Conservation (phyloP, 2,888 invertebrate genomes). For the Polyommatus icarus region DNA sequence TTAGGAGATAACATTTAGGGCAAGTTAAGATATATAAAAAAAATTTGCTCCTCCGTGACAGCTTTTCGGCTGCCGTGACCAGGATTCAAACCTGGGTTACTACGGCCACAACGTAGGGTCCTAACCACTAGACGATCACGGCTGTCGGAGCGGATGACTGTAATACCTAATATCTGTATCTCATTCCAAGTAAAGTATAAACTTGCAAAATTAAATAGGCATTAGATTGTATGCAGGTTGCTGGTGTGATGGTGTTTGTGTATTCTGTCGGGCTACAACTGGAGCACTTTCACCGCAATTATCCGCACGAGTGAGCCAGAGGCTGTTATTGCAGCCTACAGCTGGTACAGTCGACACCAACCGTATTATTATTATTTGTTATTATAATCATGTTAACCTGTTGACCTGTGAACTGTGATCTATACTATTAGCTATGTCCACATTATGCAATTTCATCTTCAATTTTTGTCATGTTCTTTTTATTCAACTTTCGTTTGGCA, state of each 20-base stretch:
- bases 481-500: no score
- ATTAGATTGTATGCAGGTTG: slow-evolving; percentile 19
- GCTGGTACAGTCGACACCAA: no score
- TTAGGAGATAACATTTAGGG: no score
- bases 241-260: slow-evolving; percentile 16
- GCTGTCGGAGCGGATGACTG: slow-evolving; percentile 44
- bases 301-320: neutral
- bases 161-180: slow-evolving; percentile 52
- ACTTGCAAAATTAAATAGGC: slow-evolving; percentile 29
- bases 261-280: slow-evolving; percentile 34
- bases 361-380: no score
- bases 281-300: slow-evolving; percentile 38
- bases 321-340: neutral
- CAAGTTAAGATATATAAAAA: neutral
- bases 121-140: slow-evolving; percentile 87
- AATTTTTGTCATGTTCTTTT: no score
- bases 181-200: slow-evolving; percentile 26
- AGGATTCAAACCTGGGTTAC: slow-evolving; percentile 89
- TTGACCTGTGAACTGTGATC: no score
- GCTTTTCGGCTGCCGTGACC: slow-evolving; percentile 61
- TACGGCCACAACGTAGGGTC: slow-evolving; percentile 89
- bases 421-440: no score
- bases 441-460: no score
- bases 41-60: slow-evolving; percentile 40
- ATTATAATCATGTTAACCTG: no score